Conservation (phyloP, 1,140 invertebrate species). For the Drosophila nikananu region DNA sequence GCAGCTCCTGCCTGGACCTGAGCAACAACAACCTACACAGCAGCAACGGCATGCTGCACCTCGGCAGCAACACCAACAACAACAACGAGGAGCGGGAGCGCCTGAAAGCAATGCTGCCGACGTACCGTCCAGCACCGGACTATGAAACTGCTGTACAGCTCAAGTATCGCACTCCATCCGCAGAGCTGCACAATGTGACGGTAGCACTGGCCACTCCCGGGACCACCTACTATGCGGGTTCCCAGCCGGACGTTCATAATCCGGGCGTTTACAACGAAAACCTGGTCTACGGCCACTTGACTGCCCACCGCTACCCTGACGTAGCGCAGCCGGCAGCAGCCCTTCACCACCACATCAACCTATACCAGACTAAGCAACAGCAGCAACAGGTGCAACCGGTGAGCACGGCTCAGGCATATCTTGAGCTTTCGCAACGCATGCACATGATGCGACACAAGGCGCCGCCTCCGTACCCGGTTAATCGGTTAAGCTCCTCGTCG, state of each 20-base stretch:
- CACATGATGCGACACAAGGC: constrained; percentile 91
- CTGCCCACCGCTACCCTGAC: constrained; percentile 86
- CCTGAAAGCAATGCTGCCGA: constrained; percentile 91
- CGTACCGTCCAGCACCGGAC: constrained; percentile 96
- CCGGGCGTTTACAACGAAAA: constrained; percentile 66
- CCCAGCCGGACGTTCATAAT: constrained; percentile 81
- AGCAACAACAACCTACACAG: constrained; percentile 86
- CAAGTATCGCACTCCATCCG: constrained; percentile 88
- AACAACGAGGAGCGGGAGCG: constrained; percentile 74
- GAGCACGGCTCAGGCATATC: constrained; percentile 50
- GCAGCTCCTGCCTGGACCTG: constrained; percentile 90
- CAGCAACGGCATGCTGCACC: constrained; percentile 70
- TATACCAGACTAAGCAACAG: constrained; percentile 63
- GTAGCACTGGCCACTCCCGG: constrained; percentile 56
- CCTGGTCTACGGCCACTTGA: constrained; percentile 68
- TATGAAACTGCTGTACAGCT: constrained; percentile 97
- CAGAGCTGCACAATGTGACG: constrained; percentile 80
- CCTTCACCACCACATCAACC: constrained; percentile 74
- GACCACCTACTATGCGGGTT: constrained; percentile 75
- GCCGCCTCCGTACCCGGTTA: constrained; percentile 92
- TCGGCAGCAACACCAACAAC: constrained; percentile 58
- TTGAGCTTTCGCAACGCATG: constrained; percentile 85
- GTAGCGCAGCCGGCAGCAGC: constrained; percentile 87
- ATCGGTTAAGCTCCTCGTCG: constrained; percentile 90
- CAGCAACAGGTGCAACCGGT: constrained; percentile 51